Base-by-base conservation (phyloP, 2,888 invertebrate species). In the Muschampia staudingeri region DNA sequence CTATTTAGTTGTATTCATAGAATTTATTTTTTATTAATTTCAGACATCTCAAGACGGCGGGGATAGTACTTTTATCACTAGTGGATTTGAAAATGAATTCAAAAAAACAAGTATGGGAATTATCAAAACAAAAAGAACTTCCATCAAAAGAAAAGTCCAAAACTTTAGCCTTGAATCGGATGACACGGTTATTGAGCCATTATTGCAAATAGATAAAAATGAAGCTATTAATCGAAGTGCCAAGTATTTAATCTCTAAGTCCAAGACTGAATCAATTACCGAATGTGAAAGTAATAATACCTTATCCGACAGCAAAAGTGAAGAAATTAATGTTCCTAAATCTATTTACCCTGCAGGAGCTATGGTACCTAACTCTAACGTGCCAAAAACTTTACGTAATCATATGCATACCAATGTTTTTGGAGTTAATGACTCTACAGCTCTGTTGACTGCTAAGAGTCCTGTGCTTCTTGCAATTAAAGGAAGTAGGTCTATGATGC, bases 1-100 rank as follows among this genome's bases (percentile, higher is more conserved):
- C 8, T 7, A 19, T 52, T 52, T 19, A 52, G 8, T n/a, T 8
- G 6, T n/a, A 52, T 52, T 52, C 8, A 52, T 1, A 52, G n/a
- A 7, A n/a, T 52, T 30, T 37, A 48, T 42, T 69, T 75, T 69
- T 73, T 76, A 78, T 48, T 83, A 67, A 72, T 88, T 94, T 61
- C 93, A 97, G 97, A 92, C 94, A 75, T 97, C 96, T 84, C 94
- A 95, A 90, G 96, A 96, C 81, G 95, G 94, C 61, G 94, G 94
- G 78, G 97, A 97, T 84, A 89, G 92, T 78, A 92, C 93, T 82
- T 95, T 95, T 80, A 91, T 95, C 83, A 94, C 94, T 75, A 96
- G 95, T 93, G 95, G 94, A 87, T 86, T 93, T 84, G 97, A 97
- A 88, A 95, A 93, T 77, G 94, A 97, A 87, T 85, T 92, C 1